Evolutionary conservation across 2,797 vertebrate species (phyloP), one percentile per base, ranked within the genome.

Genomic region (Aeoliscus strigatus): DNA sequence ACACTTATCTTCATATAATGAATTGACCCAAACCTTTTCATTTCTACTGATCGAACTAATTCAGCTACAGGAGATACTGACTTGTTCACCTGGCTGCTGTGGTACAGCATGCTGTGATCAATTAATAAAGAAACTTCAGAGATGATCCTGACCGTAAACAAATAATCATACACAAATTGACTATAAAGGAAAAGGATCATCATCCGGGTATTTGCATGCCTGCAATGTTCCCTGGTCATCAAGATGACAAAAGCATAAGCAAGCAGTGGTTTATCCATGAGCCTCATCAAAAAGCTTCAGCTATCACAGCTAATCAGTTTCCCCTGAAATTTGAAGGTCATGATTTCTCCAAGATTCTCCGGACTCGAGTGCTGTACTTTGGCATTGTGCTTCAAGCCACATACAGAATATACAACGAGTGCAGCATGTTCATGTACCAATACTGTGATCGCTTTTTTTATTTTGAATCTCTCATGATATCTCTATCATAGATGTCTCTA

Each of bases 131-230:
- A 70, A 70, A 40, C 46, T 13, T 14, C 4, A 14, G 54, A 55
- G 62, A 52, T 55, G 67, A 73, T 74, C 56, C 60, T 52, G 64
- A 70, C 77, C 75, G 62, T 74, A 83, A 70, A 61, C 83, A 86
- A 82, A 82, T 76, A 18, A 39, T 45, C 34, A 28, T 70, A 83
- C 76, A 69, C 82, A 84, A 82, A 88, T 83, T 5, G 14, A 29
- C 35, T 34, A 60, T 56, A 38, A 61, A 68, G 51, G 48, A 75
- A 66, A 67, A 39, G 36, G 16, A 27, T 36, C 4, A 1, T 32
- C 40, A 64, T 65, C 36, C 61, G 37, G 0, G 1, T 9, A 66
- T 81, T 84, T 82, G 75, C 73, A 62, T 79, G 58, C 68, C 60
- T 59, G 35, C 44, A 61, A 61, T 35, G 41, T 34, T 17, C 16